Base-by-base conservation (phyloP, 2,888 invertebrate genomes). In the Aphidius colemani region DNA sequence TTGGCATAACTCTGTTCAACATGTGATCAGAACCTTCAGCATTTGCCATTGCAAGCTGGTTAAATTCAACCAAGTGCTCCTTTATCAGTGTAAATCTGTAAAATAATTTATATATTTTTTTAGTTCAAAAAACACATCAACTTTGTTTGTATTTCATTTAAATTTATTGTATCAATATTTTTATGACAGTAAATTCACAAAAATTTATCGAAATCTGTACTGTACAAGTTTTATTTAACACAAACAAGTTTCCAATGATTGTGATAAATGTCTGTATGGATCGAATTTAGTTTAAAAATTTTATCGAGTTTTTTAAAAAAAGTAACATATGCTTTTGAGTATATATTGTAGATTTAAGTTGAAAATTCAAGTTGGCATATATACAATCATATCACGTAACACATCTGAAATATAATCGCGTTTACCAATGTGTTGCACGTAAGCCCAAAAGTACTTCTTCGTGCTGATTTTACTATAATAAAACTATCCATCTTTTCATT, bases 1-100 rank as follows among this genome's bases (percentile, higher is more conserved):
- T 97, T 61, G 98, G 97, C 97, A 98, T 98, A 57, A 98, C 98
- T 73, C 98, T 88, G 85, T 98, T 98, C 77, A 98, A 85, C 97
- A 98, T 98, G 83, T 98, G 96, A 82, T 98, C 97, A 55, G 96
- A 95, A 56, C 97, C 97, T 79, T 98, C 96, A 30, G 98, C 96
- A 83, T 96, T 97, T 39, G 96, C 95, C 95, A 98, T 98, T 39
- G 98, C 98, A 77, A 99, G 85, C 85, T 97, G 96, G 85, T 97
- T 98, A 85, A 98, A 98, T 86, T 99, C 99, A 74, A 99, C 94
- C 78, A 98, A 87, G 84, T 97, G 95, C 83, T 98, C 96, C 83
- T 96, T 95, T 70, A 98, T 91, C 83, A 98, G 86, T 53, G 92
- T 88, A 84, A 98, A 99, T 85, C 97, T 98, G 84, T 7, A 83